A percentile compares a stretch with the other conserved stretches of the same genome.
These are phyloP conservation scores for Caenorhabditis uteleia DNA, from an alignment of 2,888 invertebrate species.

Conservation along the genomic window DNA sequence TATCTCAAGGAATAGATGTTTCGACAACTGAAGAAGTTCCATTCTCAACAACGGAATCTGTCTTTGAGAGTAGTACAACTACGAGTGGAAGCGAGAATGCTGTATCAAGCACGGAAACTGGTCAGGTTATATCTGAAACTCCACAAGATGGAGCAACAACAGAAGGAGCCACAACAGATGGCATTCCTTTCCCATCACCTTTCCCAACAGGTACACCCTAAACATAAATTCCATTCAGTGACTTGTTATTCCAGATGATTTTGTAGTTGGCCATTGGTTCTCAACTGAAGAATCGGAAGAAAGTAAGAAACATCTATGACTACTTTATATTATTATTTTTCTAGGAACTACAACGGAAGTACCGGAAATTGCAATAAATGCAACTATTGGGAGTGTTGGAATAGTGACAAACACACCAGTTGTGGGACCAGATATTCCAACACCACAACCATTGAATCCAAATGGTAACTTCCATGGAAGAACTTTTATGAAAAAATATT, in stretches of 20 bases:
- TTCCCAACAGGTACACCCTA: no score
- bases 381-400: conserved; percentile 12
- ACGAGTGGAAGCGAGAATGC: no score
- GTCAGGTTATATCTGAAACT: not conserved
- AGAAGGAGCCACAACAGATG: not conserved
- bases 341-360: not conserved
- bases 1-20: no score
- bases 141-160: not conserved
- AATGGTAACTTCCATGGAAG: not conserved
- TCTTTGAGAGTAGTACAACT: no score
- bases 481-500: not conserved
- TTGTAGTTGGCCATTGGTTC: conserved; percentile 36
- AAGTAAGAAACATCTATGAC: conserved; percentile 3
- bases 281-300: conserved; percentile 14
- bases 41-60: no score
- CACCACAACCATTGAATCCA: not conserved
- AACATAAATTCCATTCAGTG: no score
- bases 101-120: no score
- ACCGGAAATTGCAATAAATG: conserved; percentile 19
- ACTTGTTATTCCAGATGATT: no score
- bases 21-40: no score
- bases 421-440: conserved; percentile 6
- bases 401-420: conserved; percentile 1
- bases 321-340: not conserved
- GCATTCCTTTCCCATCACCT: not conserved